Conservation (phyloP, 2,888 invertebrate species). For the Agrypnus murinus region DNA sequence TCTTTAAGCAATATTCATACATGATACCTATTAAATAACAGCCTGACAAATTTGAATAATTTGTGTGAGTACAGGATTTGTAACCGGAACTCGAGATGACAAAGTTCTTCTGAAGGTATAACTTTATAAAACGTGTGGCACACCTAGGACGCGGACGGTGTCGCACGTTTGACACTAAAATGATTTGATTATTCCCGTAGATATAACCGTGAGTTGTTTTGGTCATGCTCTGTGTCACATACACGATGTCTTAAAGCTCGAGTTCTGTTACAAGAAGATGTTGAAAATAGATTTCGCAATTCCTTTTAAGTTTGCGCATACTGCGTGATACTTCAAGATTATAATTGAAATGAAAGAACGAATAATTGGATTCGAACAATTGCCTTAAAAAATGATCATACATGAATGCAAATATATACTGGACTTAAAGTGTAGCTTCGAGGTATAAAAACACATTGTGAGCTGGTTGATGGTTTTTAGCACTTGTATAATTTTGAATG, state of each 20-base stretch:
- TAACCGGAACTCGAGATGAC: conserved; percentile 27
- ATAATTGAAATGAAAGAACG: no score
- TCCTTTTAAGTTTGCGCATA: no score
- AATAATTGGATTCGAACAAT: no score
- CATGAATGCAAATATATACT: no score
- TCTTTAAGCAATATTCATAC: no score
- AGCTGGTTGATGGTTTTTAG: no score
- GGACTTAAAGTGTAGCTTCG: no score
- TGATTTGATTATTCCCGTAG: conserved; percentile 65
- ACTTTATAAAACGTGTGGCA: conserved; percentile 40
- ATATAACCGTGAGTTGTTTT: conserved; percentile 61
- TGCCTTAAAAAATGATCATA: no score
- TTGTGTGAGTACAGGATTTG: conserved; percentile 23
- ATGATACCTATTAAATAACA: conserved; percentile 13
- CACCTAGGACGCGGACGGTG: conserved; percentile 53
- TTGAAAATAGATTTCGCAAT: conserved; percentile 11
- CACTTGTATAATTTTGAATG: no score
- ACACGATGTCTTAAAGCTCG: conserved; percentile 53
- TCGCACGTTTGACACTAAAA: conserved; percentile 63
- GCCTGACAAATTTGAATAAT: conserved; percentile 26
- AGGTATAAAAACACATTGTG: no score
- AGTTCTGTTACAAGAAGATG: conserved; percentile 11
- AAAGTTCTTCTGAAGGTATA: conserved; percentile 14
- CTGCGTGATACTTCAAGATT: no score
- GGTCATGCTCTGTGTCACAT: conserved; percentile 63